A percentile compares a stretch with the other conserved stretches of the same genome.
These are phyloP conservation scores for Drosophila picticornis DNA, from an alignment of 2,888 invertebrate species.

Conservation along the genomic window DNA sequence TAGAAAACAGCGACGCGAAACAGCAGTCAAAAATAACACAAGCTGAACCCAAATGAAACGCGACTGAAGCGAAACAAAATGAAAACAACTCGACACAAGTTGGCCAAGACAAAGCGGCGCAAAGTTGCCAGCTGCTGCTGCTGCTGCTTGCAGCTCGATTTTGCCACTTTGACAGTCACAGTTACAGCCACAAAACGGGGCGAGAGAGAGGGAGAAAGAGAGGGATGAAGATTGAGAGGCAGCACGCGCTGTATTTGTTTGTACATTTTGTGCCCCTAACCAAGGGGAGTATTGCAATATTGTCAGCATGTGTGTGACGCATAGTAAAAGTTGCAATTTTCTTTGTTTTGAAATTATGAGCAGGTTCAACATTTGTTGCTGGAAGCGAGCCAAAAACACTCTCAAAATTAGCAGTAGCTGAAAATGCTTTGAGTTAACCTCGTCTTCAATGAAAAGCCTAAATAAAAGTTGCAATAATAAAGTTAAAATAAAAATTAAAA, in stretches of 20 bases:
- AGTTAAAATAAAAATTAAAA: not conserved
- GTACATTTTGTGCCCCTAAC: conserved; percentile 14
- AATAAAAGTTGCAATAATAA: not conserved
- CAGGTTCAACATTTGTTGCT: not conserved
- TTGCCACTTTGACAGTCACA: conserved; percentile 49
- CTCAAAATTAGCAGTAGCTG: not conserved
- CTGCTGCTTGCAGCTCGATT: conserved; percentile 51
- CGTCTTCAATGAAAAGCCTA: not conserved
- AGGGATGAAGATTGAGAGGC: not conserved
- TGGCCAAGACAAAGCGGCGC: conserved; percentile 42
- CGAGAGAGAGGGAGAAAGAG: not conserved
- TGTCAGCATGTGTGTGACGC: not conserved
- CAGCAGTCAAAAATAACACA: conserved; percentile 22
- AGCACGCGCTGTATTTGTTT: conserved; percentile 57
- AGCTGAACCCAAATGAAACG: conserved; percentile 10
- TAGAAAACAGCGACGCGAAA: conserved; percentile 48
- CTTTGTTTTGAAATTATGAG: not conserved
- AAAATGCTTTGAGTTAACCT: not conserved
- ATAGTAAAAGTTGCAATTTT: not conserved
- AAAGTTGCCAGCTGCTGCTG: conserved; percentile 4
- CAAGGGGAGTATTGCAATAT: not conserved
- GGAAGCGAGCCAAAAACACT: not conserved
- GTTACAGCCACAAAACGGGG: conserved; percentile 29
- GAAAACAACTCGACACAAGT: conserved; percentile 38
- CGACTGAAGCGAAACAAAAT: conserved; percentile 14